phyloP scores from a whole-genome alignment of 1,140 invertebrate species.

The Musca domestica region DNA sequence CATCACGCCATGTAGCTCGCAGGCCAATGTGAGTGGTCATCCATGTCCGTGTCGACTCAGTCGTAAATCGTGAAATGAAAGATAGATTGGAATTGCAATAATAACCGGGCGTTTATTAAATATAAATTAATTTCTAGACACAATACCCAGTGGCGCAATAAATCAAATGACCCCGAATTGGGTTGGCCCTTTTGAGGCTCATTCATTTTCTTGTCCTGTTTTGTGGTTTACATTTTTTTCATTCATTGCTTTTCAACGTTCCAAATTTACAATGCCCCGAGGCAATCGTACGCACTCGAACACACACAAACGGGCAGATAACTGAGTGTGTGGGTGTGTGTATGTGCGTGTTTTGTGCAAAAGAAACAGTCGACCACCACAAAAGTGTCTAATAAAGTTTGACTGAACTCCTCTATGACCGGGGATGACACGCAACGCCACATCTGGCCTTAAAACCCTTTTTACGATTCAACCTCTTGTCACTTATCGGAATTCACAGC shows the following conservation, averaged over 20 bases:
- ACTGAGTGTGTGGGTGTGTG: not conserved
- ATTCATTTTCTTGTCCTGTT: not conserved
- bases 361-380: not conserved
- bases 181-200: not conserved
- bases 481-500: conserved; percentile 3
- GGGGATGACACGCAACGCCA: not conserved
- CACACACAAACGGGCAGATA: not conserved
- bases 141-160: not conserved
- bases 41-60: not conserved
- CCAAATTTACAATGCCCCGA: conserved; percentile 1
- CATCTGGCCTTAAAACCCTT: not conserved
- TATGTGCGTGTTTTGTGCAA: too few relatives aligned
- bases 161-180: not conserved
- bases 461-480: not conserved
- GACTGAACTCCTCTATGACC: too few relatives aligned
- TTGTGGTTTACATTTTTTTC: not conserved
- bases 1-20: not conserved
- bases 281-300: not conserved
- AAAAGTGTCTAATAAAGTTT: conserved; percentile 14
- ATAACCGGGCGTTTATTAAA: conserved; percentile 4
- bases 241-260: not conserved
- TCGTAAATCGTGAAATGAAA: too few relatives aligned
- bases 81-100: too few relatives aligned
- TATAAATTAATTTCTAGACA: conserved; percentile 17
- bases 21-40: not conserved